Evolutionary conservation across 2,113 vertebrate genomes (phyloP), one percentile per base, ranked within the genome.

Genomic region (Spea multiplicata): DNA sequence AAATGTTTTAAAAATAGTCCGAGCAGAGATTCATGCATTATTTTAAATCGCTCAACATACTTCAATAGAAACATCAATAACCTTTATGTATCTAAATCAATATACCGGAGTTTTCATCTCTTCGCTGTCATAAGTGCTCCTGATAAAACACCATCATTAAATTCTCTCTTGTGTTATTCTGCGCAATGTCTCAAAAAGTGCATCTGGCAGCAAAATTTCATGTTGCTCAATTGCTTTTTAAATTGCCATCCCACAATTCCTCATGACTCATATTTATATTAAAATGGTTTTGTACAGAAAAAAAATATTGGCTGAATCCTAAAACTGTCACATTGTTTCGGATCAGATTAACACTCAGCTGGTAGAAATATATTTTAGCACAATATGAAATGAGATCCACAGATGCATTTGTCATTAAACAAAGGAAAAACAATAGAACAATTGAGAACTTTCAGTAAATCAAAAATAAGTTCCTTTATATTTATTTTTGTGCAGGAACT

Each of bases 201-300:
- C 69, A 66, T 71, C 68, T 78, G 69, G 76, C 69, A 78, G 76
- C 69, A 78, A 65, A 72, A 78, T 78, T 78, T 78, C 59, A 66
- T 72, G 76, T 72, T 78, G 69, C 69, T 72, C 30, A 46, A 72
- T 78, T 78, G 69, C 47, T 72, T 78, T 78, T 72, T 78, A 78
- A 78, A 78, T 72, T 72, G 76, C 76, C 52, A 49, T 72, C 69
- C 76, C 69, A 66, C 69, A 4, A 59, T 52, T 68, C 69, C 16
- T 72, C 61, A 72, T 78, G 76, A 78, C 49, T 78, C 69, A 78
- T 76, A 76, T 65, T 78, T 78, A 72, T 78, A 72, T 78, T 45
- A 72, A 16, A 64, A 69, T 59, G n/a, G 14, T 71, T 78, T 52
- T 45, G 55, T 44, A 71, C 49, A 65, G 69, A 16, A 47, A 45